Percentiles rank a stretch among this genome's conserved stretches.
Conservation (phyloP, 2,113 vertebrate genomes). For the Pristiophorus japonicus region DNA sequence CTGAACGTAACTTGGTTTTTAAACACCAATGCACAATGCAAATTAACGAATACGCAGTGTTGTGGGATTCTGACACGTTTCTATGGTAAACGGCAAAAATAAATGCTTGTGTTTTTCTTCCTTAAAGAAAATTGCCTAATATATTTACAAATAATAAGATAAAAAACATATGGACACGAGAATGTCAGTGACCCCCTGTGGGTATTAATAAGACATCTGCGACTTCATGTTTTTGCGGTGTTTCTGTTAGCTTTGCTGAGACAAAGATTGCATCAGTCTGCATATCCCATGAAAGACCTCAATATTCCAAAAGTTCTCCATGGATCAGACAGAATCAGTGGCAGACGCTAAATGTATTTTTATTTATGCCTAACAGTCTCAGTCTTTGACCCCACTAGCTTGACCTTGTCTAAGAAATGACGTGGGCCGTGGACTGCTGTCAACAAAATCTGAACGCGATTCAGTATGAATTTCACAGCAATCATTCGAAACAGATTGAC, state of each 20-base stretch:
- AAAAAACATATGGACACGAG: background rate
- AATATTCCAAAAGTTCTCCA: conserved; percentile 27
- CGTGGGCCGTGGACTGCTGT: conserved; percentile 10
- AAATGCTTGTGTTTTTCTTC: background rate
- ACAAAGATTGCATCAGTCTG: conserved; percentile 32
- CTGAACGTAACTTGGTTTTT: background rate
- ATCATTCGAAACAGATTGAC: conserved; percentile 35
- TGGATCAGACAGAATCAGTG: conserved; percentile 29
- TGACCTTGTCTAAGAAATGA: conserved; percentile 30
- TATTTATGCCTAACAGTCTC: conserved; percentile 33
- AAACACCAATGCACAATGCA: background rate
- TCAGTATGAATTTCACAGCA: conserved; percentile 36
- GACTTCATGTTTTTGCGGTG: conserved; percentile 8
- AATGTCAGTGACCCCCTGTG: background rate
- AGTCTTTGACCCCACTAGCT: conserved; percentile 21
- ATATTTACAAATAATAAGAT: conserved; percentile 16
- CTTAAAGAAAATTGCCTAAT: conserved; percentile 6
- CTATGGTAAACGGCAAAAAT: background rate
- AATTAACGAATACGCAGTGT: background rate
- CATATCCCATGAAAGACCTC: conserved; percentile 27
- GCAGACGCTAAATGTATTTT: conserved; percentile 28
- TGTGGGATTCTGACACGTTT: background rate
- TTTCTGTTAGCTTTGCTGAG: conserved; percentile 22
- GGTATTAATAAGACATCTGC: conserved; percentile 12
- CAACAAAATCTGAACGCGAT: conserved; percentile 15